Evolutionary conservation across 2,797 vertebrate species (phyloP), one percentile per base, ranked within the genome.

Genomic region (Euphonia xanthogaster): DNA sequence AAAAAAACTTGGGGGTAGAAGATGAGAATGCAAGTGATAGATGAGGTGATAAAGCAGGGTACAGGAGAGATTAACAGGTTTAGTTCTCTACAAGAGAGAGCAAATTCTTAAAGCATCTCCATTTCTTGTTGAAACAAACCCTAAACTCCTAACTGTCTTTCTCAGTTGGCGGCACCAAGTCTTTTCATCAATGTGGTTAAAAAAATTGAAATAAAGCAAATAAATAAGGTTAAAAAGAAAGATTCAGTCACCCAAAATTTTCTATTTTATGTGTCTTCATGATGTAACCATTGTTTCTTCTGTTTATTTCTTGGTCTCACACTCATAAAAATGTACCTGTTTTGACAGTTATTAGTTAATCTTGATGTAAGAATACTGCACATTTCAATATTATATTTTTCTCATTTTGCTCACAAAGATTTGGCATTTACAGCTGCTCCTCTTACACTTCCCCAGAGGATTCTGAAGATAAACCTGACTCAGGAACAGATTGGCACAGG

Each of bases 171-270:
- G 14, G 3, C 13, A 74, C 28, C 63, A 23, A 70, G 57, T 57
- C 10, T 85, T 91, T n/a, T 74, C 7, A 58, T 62, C 14, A 30
- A 16, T 28, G 2, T 37, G 5, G 53, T 58, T 53, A 48, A 50
- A 83, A 39, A 39, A 3, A 1, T 19, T 11, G n/a, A 60, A 82
- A 55, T 37, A 58, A 35, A 51, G 4, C 12, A 91, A 66, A 78
- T 39, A 68, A 50, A 55, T 12, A 66, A 33, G 3, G 27, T 55
- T 57, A 8, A 42, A 74, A 77, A 42, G 3, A 53, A 67, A 60
- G 0, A 60, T 17, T 73, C 1, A 9, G 48, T 67, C 28, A 35
- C 4, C 3, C 16, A 30, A 57, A 83, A 42, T 3, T 2, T 10
- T 77, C 37, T 37, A 5, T 31, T 67, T 7, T 33, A 37, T 30